These are phyloP conservation scores for Mya arenaria DNA, from an alignment of 1,140 invertebrate species.

Conservation along the genomic window DNA sequence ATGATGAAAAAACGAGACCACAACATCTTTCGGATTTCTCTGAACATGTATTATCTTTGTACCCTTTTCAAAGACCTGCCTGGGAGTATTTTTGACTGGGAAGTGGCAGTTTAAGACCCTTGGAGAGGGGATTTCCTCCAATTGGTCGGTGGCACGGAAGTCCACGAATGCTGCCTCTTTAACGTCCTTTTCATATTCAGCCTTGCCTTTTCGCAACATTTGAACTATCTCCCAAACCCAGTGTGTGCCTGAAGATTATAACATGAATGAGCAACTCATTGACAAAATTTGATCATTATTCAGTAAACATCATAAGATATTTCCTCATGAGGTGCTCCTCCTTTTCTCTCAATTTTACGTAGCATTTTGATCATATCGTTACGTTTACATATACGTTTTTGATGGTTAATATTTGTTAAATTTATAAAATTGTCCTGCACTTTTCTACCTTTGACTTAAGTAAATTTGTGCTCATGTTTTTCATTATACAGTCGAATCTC, in stretches of 20 bases:
- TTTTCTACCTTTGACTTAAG: no score
- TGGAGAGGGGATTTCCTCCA: conserved; percentile 7
- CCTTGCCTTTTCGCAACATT: no score
- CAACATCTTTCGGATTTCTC: conserved; percentile 46
- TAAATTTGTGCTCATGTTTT: no score
- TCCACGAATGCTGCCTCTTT: conserved; percentile 43
- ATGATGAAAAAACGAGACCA: conserved; percentile 27
- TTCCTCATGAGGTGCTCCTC: no score
- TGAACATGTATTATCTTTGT: conserved; percentile 35
- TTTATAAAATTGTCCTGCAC: no score
- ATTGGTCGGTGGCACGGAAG: neutral
- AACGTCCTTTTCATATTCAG: conserved; percentile 34
- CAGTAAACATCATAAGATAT: no score
- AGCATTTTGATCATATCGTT: no score
- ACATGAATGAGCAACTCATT: neutral
- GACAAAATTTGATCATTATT: no score
- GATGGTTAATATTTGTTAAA: no score
- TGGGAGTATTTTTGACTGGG: conserved; percentile 1
- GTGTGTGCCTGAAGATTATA: conserved; percentile 14
- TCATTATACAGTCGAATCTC: no score
- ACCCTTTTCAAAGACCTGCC: conserved; percentile 14
- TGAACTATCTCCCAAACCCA: conserved; percentile 46
- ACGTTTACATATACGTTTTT: no score
- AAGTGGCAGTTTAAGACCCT: conserved; percentile 36
- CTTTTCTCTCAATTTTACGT: no score